Base-by-base conservation (phyloP, 2,113 vertebrate species). In the Lagenorhynchus albirostris region DNA sequence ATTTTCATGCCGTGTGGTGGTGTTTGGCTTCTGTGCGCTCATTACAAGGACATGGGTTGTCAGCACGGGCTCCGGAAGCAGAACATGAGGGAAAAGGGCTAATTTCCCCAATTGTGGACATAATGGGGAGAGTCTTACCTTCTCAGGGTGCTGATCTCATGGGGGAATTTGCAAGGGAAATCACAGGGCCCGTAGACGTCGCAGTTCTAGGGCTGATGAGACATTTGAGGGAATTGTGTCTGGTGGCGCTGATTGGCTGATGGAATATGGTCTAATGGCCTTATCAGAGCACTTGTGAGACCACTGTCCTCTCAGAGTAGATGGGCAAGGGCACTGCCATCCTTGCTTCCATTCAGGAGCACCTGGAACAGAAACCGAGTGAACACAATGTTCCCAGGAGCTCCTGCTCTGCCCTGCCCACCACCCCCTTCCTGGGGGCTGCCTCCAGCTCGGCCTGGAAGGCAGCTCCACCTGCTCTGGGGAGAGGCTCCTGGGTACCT, bases 381-480 rank as follows among this genome's bases (percentile, higher is more conserved):
- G 50, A 53, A 5, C 26, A 53, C 21, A 36, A 4, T 0, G 8
- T 23, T 74, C 31, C 23, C 14, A 26, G 62, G 63, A 38, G 31
- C 26, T 17, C 50, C 80, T 58, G 76, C 15, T 25, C 29, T 0
- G 0, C 26, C 53, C 18, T 1, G 2, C 67, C 33, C 29, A 68
- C 26, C 76, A 82, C 38, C 17, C 25, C 25, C 2, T 41, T 5
- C 7, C 29, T 76, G 80, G 53, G n/a, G n/a, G 21, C 29, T 0
- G 0, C 23, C 91, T 82, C 47, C 18, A 33, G 2, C 50, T 7
- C 0, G 0, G 17, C 8, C 55, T 12, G 20, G 12, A 5, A 9
- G 0, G 7, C 38, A 74, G 17, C 33, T 26, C 3, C 9, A 1
- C 50, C 33, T 25, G 58, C 58, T 36, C 44, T 36, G 38, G 67